Evolutionary conservation across 2,797 vertebrate genomes (phyloP).

Genomic region (Oreonectes daqikongensis): DNA sequence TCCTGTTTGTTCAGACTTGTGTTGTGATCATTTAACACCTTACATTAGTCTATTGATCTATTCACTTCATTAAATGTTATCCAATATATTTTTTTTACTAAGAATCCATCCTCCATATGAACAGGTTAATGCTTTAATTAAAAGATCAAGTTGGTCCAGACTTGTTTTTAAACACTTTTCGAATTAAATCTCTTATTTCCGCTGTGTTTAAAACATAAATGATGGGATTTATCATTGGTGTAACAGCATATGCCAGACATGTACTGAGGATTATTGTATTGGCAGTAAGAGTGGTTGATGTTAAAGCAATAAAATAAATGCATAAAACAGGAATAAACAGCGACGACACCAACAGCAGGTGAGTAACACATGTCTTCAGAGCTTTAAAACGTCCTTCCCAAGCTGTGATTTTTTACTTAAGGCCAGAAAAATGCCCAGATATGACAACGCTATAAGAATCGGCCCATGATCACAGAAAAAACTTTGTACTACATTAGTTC

Average conservation of each 20-base stretch:
- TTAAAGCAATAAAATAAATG: constrained; percentile 29
- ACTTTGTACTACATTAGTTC: constrained; percentile 43
- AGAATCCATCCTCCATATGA: too few species aligned
- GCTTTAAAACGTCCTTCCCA: constrained; percentile 53
- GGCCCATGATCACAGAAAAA: constrained; percentile 42
- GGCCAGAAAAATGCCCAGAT: constrained; percentile 43
- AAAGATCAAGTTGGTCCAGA: neutral
- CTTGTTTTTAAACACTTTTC: constrained; percentile 26
- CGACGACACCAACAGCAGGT: constrained; percentile 51
- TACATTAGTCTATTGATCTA: too few species aligned
- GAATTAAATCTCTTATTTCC: constrained; percentile 23
- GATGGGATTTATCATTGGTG: constrained; percentile 57
- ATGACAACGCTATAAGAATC: neutral
- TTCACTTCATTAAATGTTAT: too few species aligned
- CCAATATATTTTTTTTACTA: too few species aligned
- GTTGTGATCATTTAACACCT: neutral
- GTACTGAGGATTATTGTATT: constrained; percentile 53
- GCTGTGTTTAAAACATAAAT: constrained; percentile 54
- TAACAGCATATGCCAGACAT: constrained; percentile 47
- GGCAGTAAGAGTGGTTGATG: neutral
- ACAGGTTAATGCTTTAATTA: too few species aligned
- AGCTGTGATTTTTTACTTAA: constrained; percentile 55
- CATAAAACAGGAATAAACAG: constrained; percentile 46
- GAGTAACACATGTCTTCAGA: constrained; percentile 56
- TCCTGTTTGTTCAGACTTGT: neutral